Percentiles rank a stretch among this genome's conserved stretches.
Conservation (phyloP, 2,113 vertebrate species). For the Corythornis vintsioides region DNA sequence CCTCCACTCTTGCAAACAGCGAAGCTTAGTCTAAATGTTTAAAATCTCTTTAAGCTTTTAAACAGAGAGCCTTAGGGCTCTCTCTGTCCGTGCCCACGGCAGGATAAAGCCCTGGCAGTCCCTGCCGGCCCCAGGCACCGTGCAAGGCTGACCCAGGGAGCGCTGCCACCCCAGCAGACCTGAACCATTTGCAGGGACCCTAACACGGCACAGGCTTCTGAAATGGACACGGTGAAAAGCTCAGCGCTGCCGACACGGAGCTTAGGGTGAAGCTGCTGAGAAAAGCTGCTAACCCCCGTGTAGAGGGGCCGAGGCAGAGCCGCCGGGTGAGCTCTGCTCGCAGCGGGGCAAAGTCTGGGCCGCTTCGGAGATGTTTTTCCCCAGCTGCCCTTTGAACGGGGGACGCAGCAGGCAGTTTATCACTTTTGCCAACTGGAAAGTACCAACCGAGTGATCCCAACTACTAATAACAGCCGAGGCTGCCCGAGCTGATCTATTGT, state of each 20-base stretch:
- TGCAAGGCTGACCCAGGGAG: too few species aligned
- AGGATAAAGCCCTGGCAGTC: neutral
- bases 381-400: neutral
- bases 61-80: neutral
- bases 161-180: rapidly evolving
- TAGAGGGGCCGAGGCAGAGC: rapidly evolving
- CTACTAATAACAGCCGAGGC: neutral
- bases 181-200: neutral
- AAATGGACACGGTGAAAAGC: neutral
- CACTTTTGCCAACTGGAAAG: neutral
- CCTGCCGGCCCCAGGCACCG: rapidly evolving
- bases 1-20: rapidly evolving
- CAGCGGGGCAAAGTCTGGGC: neutral
- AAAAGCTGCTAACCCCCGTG: rapidly evolving
- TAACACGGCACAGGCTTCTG: neutral
- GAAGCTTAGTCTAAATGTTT: neutral
- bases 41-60: neutral
- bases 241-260: rapidly evolving
- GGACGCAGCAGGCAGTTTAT: neutral
- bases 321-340: neutral
- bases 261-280: neutral
- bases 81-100: neutral
- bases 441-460: neutral
- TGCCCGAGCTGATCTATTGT: neutral
- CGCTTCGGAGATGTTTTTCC: neutral